Conservation (phyloP, 2,888 invertebrate species). For the Dryobota labecula region DNA sequence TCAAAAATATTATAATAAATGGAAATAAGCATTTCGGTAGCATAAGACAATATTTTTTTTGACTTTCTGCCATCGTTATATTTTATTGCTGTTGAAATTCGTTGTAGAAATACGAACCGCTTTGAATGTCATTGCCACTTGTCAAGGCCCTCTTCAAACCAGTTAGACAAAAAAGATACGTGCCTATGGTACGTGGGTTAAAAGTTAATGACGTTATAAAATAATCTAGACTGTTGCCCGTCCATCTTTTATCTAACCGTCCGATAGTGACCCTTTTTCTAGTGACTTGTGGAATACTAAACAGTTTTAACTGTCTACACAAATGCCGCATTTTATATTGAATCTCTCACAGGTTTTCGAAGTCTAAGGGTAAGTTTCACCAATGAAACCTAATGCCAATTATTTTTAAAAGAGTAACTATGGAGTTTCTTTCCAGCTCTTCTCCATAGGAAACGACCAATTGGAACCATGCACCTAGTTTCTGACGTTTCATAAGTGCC, state of each 20-base stretch:
- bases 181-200: neutral
- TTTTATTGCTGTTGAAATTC: neutral
- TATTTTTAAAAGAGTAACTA: too few species aligned
- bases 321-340: neutral
- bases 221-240: neutral
- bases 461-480: too few species aligned
- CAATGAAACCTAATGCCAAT: neutral
- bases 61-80: too few species aligned
- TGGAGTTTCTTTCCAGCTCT: too few species aligned
- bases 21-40: neutral
- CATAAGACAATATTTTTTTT: neutral
- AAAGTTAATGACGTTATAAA: constrained; percentile 17
- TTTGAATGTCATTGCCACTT: neutral
- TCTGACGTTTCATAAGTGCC: too few species aligned
- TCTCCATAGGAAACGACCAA: too few species aligned
- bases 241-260: constrained; percentile 5
- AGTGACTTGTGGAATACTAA: constrained; percentile 9
- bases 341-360: too few species aligned
- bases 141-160: neutral
- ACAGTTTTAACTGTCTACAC: neutral
- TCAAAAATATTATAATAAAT: neutral
- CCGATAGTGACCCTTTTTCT: constrained; percentile 20
- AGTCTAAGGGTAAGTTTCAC: neutral
- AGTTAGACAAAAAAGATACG: neutral
- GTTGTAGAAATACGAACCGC: neutral